Percentiles rank a stretch among this genome's conserved stretches.
Evolutionary conservation across 1,140 invertebrate species (phyloP).

Genomic region (Caenorhabditis briggsae): DNA sequence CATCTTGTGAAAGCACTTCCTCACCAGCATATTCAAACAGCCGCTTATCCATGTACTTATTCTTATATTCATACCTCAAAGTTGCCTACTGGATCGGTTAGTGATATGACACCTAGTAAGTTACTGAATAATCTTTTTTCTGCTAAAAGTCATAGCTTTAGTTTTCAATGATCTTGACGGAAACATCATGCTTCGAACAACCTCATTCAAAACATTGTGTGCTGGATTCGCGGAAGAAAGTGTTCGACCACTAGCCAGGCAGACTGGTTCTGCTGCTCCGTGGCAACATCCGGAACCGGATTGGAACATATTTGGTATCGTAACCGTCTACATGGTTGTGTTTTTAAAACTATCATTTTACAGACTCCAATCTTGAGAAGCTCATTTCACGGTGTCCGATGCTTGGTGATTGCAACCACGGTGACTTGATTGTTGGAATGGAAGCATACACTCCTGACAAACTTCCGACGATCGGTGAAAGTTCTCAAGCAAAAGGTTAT

Average conservation of each 20-base stretch:
- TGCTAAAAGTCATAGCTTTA: not conserved
- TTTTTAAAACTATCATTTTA: not conserved
- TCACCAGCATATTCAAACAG: conserved; percentile 70
- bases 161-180: conserved; percentile 69
- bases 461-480: conserved; percentile 85
- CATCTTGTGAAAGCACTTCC: conserved; percentile 69
- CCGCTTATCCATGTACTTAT: conserved; percentile 76
- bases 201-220: conserved; percentile 69
- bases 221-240: conserved; percentile 74
- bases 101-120: conserved; percentile 69
- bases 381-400: conserved; percentile 87
- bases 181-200: conserved; percentile 70
- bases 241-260: conserved; percentile 67
- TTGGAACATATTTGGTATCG: conserved; percentile 91
- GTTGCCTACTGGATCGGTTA: conserved; percentile 68
- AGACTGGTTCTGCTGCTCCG: conserved; percentile 64
- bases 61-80: conserved; percentile 71
- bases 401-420: conserved; percentile 83
- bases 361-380: conserved; percentile 86
- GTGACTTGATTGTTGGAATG: conserved; percentile 87
- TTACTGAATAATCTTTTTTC: no score
- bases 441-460: conserved; percentile 91
- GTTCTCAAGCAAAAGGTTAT: conserved; percentile 91
- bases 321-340: not conserved
- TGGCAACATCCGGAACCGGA: conserved; percentile 73